Percentiles rank a stretch among this genome's conserved stretches.
Evolutionary conservation across 2,888 invertebrate genomes (phyloP).

Genomic region (Rotaria sp.): DNA sequence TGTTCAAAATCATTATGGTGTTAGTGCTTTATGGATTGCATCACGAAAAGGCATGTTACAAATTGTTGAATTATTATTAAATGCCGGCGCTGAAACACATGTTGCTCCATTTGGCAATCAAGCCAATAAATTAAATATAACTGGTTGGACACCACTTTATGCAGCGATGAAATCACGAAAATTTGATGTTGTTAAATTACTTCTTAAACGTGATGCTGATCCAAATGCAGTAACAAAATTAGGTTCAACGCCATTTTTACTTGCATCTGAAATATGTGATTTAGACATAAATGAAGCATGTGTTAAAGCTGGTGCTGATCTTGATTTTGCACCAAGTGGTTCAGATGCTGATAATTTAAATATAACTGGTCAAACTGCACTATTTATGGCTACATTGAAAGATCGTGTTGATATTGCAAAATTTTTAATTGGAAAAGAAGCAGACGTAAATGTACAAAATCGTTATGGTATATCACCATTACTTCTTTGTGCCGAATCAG

Average conservation of each 20-base stretch:
- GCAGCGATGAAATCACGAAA: slow-evolving; percentile 40
- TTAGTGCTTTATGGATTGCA: slow-evolving; percentile 38
- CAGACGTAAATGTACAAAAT: too few species aligned
- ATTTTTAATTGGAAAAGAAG: too few species aligned
- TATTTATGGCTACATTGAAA: slow-evolving; percentile 40
- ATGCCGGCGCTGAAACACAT: slow-evolving; percentile 30
- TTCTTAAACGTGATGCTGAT: slow-evolving; percentile 34
- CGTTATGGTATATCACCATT: too few species aligned
- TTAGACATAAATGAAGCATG: slow-evolving; percentile 35
- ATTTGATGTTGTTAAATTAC: slow-evolving; percentile 33
- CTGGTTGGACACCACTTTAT: slow-evolving; percentile 40
- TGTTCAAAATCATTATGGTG: slow-evolving; percentile 39
- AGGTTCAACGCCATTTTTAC: slow-evolving; percentile 40
- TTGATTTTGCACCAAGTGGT: slow-evolving; percentile 37
- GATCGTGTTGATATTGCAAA: slow-evolving; percentile 11
- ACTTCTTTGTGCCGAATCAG: too few species aligned
- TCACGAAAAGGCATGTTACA: slow-evolving; percentile 34
- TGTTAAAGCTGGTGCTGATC: slow-evolving; percentile 37
- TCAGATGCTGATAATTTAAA: slow-evolving; percentile 39
- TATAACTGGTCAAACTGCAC: slow-evolving; percentile 39
- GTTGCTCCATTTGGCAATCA: slow-evolving; percentile 30
- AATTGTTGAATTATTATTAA: slow-evolving; percentile 35
- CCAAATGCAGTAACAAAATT: slow-evolving; percentile 40
- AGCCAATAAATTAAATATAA: slow-evolving; percentile 37
- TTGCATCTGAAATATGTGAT: slow-evolving; percentile 41